These are phyloP conservation scores for Toxonevra muliebris DNA, from an alignment of 2,888 invertebrate species.

Conservation along the genomic window DNA sequence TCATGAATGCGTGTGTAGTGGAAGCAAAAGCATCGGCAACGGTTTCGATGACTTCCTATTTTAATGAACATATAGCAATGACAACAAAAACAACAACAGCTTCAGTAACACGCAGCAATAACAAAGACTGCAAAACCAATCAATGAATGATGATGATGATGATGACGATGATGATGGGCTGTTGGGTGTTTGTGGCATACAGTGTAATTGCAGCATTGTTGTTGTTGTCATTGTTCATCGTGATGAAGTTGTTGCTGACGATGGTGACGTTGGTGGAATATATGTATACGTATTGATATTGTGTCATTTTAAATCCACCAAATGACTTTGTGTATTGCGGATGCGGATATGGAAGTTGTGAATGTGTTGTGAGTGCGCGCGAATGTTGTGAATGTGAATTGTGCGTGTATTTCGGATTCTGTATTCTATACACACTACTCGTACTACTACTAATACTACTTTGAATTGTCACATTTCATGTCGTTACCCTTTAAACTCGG, in stretches of 20 bases:
- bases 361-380: background rate
- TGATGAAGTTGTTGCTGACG: background rate
- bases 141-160: conserved; percentile 1
- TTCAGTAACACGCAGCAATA: background rate
- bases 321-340: background rate
- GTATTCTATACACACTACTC: too few species aligned
- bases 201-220: too few species aligned
- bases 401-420: background rate
- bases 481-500: too few species aligned
- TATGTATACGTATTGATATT: too few species aligned
- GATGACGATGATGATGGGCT: background rate
- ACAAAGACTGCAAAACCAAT: conserved; percentile 2
- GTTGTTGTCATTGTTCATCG: background rate
- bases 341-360: conserved; percentile 1
- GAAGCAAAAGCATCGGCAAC: background rate
- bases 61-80: conserved; percentile 1
- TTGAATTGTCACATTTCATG: too few species aligned
- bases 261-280: too few species aligned
- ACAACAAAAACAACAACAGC: background rate
- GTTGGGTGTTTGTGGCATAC: too few species aligned
- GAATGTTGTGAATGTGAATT: background rate
- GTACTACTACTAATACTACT: too few species aligned
- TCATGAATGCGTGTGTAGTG: background rate
- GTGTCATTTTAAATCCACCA: too few species aligned
- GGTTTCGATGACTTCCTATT: background rate